Evolutionary conservation across 2,113 vertebrate genomes (phyloP).

Genomic region (Mormyrus iriodes): DNA sequence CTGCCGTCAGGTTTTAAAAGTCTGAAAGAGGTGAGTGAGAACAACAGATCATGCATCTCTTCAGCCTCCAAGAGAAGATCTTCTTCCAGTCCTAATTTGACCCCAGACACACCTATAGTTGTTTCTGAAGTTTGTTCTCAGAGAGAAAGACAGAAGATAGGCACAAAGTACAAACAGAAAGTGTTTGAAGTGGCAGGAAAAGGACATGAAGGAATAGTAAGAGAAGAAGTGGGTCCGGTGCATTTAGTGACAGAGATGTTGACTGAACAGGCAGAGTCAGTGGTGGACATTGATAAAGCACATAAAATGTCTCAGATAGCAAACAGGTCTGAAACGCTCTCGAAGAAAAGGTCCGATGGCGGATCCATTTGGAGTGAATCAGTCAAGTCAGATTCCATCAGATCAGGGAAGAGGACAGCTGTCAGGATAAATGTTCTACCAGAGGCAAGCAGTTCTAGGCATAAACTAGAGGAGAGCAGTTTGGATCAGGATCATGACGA

Average conservation of each 20-base stretch:
- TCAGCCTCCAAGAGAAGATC: background rate
- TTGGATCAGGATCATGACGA: background rate
- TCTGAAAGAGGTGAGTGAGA: background rate
- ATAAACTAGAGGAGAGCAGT: constrained; percentile 8
- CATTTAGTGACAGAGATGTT: constrained; percentile 24
- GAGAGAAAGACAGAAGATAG: background rate
- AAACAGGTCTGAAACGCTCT: background rate
- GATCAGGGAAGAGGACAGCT: constrained; percentile 19
- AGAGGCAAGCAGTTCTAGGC: constrained; percentile 18
- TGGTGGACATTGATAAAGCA: constrained; percentile 17
- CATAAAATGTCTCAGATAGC: background rate
- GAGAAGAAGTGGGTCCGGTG: constrained; percentile 10
- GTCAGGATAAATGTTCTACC: constrained; percentile 47
- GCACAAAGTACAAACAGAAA: background rate
- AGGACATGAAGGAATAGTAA: constrained; percentile 29
- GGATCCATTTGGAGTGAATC: constrained; percentile 37
- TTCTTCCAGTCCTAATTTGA: background rate
- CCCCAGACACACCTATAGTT: background rate
- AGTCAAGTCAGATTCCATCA: background rate
- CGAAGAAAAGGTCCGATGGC: constrained; percentile 21
- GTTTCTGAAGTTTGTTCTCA: constrained; percentile 2
- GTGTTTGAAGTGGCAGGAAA: constrained; percentile 23
- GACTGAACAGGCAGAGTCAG: constrained; percentile 24
- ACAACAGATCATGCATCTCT: background rate
- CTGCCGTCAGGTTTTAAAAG: constrained; percentile 3